Percentiles rank a stretch among this genome's conserved stretches.
phyloP scores from a whole-genome alignment of 2,888 invertebrate genomes.

The Mythimna impura region DNA sequence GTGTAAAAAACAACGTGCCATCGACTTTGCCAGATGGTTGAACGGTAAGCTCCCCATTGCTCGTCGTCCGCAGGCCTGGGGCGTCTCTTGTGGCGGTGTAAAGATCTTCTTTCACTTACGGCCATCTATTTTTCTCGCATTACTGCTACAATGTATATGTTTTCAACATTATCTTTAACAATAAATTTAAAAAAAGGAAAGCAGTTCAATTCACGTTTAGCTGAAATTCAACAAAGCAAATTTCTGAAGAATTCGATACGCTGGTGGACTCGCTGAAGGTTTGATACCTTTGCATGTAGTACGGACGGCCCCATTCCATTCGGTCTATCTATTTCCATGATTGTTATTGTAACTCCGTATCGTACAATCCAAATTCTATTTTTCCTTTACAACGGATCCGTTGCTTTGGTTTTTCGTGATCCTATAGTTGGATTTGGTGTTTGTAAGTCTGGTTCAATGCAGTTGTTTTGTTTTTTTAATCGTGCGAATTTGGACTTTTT shows the following conservation, averaged over 20 bases:
- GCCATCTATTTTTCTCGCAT: no score
- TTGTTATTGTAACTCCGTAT: slow-evolving; percentile 77
- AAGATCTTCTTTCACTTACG: no score
- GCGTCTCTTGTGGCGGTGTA: no score
- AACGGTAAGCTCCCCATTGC: no score
- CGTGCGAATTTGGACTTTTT: not conserved
- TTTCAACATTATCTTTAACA: no score
- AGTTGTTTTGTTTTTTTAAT: slow-evolving; percentile 16
- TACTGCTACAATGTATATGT: no score
- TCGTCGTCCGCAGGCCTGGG: no score
- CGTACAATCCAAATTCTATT: slow-evolving; percentile 59
- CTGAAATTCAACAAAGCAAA: slow-evolving; percentile 46
- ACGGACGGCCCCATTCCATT: slow-evolving; percentile 62
- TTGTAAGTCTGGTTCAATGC: slow-evolving; percentile 11
- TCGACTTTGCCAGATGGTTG: no score
- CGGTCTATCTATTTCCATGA: slow-evolving; percentile 74
- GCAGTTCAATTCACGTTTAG: not conserved
- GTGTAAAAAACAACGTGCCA: no score
- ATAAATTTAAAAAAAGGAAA: no score
- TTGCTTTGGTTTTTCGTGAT: slow-evolving; percentile 37
- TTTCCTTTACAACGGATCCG: slow-evolving; percentile 48
- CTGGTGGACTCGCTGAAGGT: slow-evolving; percentile 37
- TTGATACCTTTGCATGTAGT: slow-evolving; percentile 55
- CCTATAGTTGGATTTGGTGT: slow-evolving; percentile 38
- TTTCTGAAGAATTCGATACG: slow-evolving; percentile 40